Evolutionary conservation across 2,113 vertebrate genomes (phyloP).

Genomic region (Scalopus aquaticus): DNA sequence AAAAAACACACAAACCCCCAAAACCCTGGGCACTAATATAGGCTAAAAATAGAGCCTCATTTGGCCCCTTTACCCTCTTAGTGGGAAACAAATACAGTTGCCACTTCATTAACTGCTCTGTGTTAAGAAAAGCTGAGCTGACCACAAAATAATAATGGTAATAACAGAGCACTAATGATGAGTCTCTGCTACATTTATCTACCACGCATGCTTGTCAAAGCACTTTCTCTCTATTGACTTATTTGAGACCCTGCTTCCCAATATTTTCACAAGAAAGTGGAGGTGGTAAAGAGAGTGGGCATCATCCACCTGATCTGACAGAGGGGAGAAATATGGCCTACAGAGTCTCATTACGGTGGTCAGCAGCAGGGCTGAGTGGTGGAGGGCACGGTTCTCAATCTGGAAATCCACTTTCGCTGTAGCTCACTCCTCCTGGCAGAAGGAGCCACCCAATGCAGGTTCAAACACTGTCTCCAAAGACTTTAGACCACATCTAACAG

Average conservation of each 20-base stretch:
- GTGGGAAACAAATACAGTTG: background rate
- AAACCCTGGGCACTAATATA: background rate
- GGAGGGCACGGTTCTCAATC: background rate
- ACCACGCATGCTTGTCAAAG: background rate
- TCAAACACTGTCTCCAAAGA: background rate
- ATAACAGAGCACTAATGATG: conserved; percentile 5
- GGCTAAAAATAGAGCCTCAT: conserved; percentile 32
- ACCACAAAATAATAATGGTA: conserved; percentile 31
- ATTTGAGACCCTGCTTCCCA: background rate
- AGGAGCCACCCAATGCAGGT: background rate
- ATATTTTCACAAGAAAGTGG: background rate
- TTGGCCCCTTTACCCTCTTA: background rate
- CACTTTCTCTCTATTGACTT: background rate
- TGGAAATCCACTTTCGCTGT: background rate
- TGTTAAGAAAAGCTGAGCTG: conserved; percentile 38
- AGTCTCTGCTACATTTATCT: background rate
- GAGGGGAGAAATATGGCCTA: background rate
- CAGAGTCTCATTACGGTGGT: background rate
- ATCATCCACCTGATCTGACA: background rate
- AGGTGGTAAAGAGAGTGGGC: background rate
- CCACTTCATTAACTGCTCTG: conserved; percentile 47
- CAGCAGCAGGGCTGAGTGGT: background rate
- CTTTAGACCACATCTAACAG: background rate
- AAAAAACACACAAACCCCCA: background rate
- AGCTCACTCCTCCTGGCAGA: background rate